Evolutionary conservation across 2,888 invertebrate species (phyloP).

Genomic region (Carpatolechia fugitivella): DNA sequence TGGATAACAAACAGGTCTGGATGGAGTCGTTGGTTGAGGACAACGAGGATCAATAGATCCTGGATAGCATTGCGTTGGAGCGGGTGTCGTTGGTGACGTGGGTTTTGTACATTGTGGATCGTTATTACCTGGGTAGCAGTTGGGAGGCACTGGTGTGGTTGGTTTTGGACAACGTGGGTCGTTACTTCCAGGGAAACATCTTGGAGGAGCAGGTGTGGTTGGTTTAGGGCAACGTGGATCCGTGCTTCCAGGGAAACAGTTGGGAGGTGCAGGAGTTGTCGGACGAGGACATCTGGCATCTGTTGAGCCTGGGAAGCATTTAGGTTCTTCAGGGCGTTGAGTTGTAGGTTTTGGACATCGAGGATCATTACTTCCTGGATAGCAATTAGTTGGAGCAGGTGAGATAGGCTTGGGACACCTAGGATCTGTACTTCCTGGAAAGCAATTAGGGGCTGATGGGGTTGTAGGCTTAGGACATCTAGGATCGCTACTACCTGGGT

Average conservation of each 20-base stretch:
- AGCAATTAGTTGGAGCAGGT: conserved; percentile 29
- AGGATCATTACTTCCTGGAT: conserved; percentile 37
- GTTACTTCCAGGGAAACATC: conserved; percentile 32
- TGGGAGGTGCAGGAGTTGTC: conserved; percentile 27
- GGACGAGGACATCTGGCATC: conserved; percentile 36
- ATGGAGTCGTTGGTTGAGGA: conserved; percentile 37
- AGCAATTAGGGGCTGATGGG: conserved; percentile 30
- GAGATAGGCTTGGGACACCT: conserved; percentile 18
- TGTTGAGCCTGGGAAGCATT: conserved; percentile 37
- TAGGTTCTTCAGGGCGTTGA: no score
- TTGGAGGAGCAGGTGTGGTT: conserved; percentile 26
- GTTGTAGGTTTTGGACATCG: conserved; percentile 35
- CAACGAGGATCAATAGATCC: conserved; percentile 33
- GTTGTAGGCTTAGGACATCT: conserved; percentile 38
- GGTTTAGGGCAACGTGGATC: conserved; percentile 39
- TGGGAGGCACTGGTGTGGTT: conserved; percentile 23
- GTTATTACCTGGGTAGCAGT: conserved; percentile 27
- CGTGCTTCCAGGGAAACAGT: conserved; percentile 27
- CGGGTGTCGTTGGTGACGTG: conserved; percentile 18
- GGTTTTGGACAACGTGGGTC: conserved; percentile 38
- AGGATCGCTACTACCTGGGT: conserved; percentile 28
- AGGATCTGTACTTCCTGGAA: conserved; percentile 21
- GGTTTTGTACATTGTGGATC: conserved; percentile 38
- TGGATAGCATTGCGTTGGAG: conserved; percentile 31
- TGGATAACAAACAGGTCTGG: conserved; percentile 34